A percentile compares a stretch with the other conserved stretches of the same genome.
Evolutionary conservation across 2,113 vertebrate species (phyloP).

Genomic region (Entomyzon cyanotis): DNA sequence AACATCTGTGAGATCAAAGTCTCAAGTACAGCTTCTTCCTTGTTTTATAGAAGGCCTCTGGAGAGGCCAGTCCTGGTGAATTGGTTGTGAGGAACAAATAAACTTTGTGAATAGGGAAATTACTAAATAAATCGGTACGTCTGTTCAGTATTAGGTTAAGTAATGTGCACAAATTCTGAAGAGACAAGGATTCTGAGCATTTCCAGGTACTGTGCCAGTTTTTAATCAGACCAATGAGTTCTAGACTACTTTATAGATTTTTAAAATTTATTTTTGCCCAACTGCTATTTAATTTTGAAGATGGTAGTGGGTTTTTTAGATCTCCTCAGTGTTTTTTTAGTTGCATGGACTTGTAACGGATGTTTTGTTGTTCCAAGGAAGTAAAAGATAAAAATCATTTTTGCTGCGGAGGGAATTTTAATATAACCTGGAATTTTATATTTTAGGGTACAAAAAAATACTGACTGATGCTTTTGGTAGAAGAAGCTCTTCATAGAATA

Average conservation of each 20-base stretch:
- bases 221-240: not conserved
- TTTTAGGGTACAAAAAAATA: not conserved
- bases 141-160: not conserved
- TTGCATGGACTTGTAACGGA: not conserved
- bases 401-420: not conserved
- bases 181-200: not conserved
- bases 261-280: not conserved
- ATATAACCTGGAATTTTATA: not conserved
- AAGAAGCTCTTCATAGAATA: not conserved
- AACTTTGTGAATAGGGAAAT: not conserved
- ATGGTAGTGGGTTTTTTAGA: not conserved
- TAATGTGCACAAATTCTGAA: not conserved
- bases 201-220: not conserved
- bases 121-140: not conserved
- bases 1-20: not conserved
- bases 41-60: conserved; percentile 9
- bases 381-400: not conserved
- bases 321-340: not conserved
- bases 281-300: not conserved
- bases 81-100: not conserved
- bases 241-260: not conserved
- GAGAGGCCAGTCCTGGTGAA: not conserved
- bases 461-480: not conserved
- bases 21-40: not conserved
- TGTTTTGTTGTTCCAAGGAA: not conserved